Base-by-base conservation (phyloP, 2,113 vertebrate species). In the Petrocephalus zakoni region DNA sequence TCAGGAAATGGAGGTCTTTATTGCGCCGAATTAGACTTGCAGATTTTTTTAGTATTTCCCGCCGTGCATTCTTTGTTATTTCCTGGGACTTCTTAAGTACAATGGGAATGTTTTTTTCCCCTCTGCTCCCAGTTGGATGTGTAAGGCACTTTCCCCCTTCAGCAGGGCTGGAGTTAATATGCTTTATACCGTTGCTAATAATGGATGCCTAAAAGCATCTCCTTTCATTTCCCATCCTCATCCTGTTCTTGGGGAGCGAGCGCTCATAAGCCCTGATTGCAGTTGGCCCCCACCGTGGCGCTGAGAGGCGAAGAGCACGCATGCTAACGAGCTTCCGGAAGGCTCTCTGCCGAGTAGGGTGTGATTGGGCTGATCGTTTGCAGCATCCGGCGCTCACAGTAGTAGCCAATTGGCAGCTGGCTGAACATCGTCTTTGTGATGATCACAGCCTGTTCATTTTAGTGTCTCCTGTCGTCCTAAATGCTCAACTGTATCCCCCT, bases 11-110 rank as follows among this genome's bases (percentile, higher is more conserved):
- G 88, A 90, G 78, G 89, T 90, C 91, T 92, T 91, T 88, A 90
- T 90, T 85, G 87, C 83, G 85, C 49, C 47, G 37, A 29, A 90
- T 91, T 91, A 88, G 89, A 89, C 89, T 90, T 90, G 90, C 91
- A 90, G 86, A 92, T 92, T 87, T 88, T 83, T 37, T 81, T 29
- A 25, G 52, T 49, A 25, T 42, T 58, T 58, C 47, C 85, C 29
- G 0, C 6, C 37, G 5, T 22, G 85, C 19, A 9, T 34, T 47
- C 21, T 85, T 85, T 49, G 10, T 83, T n/a, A 83, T 83, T 83
- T 83, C 46, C 81, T 7, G 46, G 46, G 37, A 83, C 81, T 22
- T 83, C 81, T 83, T 42, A 83, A 83, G 42, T 83, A 83, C 81
- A 49, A 49, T 49, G 34, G 72, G 19, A 46, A 1, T 81, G 4